Evolutionary conservation across 1,140 invertebrate genomes (phyloP).

Genomic region (Diorhabda elongata): DNA sequence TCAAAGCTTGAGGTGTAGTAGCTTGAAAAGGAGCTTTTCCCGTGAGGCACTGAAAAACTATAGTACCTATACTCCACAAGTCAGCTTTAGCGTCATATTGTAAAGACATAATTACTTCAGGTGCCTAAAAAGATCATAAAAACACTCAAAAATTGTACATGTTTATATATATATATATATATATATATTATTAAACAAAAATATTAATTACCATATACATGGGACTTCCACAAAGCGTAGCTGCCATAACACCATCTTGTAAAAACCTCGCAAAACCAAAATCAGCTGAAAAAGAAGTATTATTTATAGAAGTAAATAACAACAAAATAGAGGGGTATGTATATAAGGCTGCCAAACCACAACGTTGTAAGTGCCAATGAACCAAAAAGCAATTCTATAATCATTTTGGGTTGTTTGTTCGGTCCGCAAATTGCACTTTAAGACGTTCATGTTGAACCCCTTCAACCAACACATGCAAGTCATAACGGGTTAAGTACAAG

Average conservation of each 20-base stretch:
- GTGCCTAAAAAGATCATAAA: slow-evolving; percentile 62
- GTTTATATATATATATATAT: slow-evolving; percentile 1
- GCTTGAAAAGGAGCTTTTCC: slow-evolving; percentile 98
- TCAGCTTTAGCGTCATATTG: slow-evolving; percentile 99
- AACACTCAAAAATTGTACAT: not conserved
- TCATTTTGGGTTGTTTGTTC: no score
- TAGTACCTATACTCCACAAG: slow-evolving; percentile 97
- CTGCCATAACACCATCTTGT: slow-evolving; percentile 98
- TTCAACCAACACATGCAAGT: no score
- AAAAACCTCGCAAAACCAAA: slow-evolving; percentile 99
- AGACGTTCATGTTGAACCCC: no score
- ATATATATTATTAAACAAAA: slow-evolving; percentile 1
- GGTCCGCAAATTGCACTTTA: no score
- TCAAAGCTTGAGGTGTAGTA: slow-evolving; percentile 95
- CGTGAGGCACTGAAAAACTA: slow-evolving; percentile 97
- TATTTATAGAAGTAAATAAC: no score
- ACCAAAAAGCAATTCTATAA: no score
- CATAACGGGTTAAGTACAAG: no score
- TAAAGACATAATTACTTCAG: slow-evolving; percentile 98
- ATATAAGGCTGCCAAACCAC: no score
- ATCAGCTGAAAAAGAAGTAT: slow-evolving; percentile 70
- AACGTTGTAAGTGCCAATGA: no score
- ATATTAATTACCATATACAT: slow-evolving; percentile 92
- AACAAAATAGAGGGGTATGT: no score
- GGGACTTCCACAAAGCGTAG: slow-evolving; percentile 97